Evolutionary conservation across 1,140 invertebrate genomes (phyloP).

Genomic region (Meloidogyne exigua): DNA sequence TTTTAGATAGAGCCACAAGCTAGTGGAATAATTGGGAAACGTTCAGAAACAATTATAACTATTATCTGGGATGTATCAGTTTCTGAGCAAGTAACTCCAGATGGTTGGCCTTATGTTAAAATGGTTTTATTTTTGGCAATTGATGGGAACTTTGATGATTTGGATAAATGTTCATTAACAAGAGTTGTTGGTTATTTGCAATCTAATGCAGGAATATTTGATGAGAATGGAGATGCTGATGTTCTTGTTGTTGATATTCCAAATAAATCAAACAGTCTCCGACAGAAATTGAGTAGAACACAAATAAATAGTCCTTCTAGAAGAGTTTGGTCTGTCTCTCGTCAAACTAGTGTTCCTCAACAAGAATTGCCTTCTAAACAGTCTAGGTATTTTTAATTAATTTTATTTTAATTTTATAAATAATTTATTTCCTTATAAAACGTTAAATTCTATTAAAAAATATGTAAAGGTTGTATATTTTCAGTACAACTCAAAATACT

Average conservation of each 20-base stretch:
- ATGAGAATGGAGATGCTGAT: neutral
- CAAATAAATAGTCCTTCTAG: neutral
- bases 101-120: slow-evolving; percentile 1
- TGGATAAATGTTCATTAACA: slow-evolving; percentile 1
- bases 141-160: neutral
- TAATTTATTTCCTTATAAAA: no score
- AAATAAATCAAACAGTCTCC: neutral
- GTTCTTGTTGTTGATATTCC: neutral
- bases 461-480: no score
- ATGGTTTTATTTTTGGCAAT: neutral
- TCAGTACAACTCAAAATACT: neutral
- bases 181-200: neutral
- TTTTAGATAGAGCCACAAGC: slow-evolving; percentile 1
- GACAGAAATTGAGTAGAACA: neutral
- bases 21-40: neutral
- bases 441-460: no score
- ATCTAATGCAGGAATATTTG: neutral
- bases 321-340: neutral
- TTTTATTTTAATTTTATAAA: neutral
- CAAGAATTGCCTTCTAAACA: neutral
- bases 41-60: neutral
- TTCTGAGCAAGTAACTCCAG: neutral
- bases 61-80: neutral
- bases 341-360: neutral
- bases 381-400: neutral